Conservation (phyloP, 2,888 invertebrate species). For the Phorcus lineatus region DNA sequence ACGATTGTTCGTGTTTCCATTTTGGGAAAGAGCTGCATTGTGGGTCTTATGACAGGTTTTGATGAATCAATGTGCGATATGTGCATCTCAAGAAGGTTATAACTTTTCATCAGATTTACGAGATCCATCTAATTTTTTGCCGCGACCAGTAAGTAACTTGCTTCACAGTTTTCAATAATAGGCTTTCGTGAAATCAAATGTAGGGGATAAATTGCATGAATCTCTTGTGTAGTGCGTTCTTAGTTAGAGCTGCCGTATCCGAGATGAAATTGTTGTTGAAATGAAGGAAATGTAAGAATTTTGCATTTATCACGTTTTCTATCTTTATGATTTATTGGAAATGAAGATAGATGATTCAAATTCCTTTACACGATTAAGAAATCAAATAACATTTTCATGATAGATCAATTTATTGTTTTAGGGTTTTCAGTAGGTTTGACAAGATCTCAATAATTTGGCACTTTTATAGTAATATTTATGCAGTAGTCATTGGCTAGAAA, state of each 20-base stretch:
- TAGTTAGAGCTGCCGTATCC: neutral
- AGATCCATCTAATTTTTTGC: neutral
- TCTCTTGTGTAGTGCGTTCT: neutral
- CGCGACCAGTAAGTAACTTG: neutral
- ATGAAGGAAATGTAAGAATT: too few species aligned
- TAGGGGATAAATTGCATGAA: neutral
- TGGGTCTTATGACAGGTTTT: constrained; percentile 6
- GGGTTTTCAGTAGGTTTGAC: too few species aligned
- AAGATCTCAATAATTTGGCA: too few species aligned
- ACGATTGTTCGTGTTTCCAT: constrained; percentile 5
- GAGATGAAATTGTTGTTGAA: too few species aligned
- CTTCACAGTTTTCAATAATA: neutral
- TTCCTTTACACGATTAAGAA: too few species aligned
- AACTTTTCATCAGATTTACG: neutral
- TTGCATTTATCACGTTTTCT: too few species aligned
- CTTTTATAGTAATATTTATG: too few species aligned
- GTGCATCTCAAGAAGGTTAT: neutral
- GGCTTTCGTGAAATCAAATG: neutral
- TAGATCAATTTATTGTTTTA: too few species aligned
- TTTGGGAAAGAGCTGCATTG: neutral
- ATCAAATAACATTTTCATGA: too few species aligned
- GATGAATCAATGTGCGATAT: neutral
- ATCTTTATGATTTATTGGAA: too few species aligned
- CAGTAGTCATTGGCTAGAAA: too few species aligned
- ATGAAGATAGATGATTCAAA: too few species aligned